These are phyloP conservation scores for Eilema sororculum DNA, from an alignment of 2,888 invertebrate genomes.

Conservation along the genomic window DNA sequence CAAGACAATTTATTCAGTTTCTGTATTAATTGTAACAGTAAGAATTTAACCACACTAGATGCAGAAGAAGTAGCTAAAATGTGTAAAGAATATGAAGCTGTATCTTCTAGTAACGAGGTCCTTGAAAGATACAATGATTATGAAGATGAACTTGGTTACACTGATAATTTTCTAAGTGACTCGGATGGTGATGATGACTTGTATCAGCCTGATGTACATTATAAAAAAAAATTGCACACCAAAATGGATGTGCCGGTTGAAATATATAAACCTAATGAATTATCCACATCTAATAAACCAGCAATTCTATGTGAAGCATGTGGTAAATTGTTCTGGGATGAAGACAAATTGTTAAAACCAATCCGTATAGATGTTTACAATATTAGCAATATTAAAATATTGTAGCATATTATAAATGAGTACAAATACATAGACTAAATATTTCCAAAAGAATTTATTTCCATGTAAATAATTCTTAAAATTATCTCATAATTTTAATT, in stretches of 20 bases:
- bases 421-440: conserved; percentile 34
- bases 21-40: conserved; percentile 89
- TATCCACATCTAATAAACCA: conserved; percentile 78
- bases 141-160: conserved; percentile 65
- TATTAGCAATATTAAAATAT: conserved; percentile 56
- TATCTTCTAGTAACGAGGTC: conserved; percentile 36
- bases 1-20: conserved; percentile 90
- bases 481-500: not conserved
- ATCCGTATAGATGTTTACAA: conserved; percentile 61
- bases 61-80: conserved; percentile 66
- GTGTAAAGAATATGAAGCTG: conserved; percentile 61
- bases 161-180: conserved; percentile 77
- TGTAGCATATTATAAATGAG: conserved; percentile 44
- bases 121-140: conserved; percentile 53
- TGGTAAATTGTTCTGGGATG: conserved; percentile 92
- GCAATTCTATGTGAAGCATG: conserved; percentile 91
- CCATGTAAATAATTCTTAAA: conserved; percentile 28
- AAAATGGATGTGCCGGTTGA: conserved; percentile 86
- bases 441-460: conserved; percentile 46
- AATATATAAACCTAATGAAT: conserved; percentile 80
- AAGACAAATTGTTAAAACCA: conserved; percentile 67
- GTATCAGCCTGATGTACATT: conserved; percentile 55
- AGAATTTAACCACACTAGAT: conserved; percentile 63
- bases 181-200: conserved; percentile 75
- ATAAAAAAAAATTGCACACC: conserved; percentile 74